These are phyloP conservation scores for Lampropteryx suffumata DNA, from an alignment of 2,888 invertebrate species.

Conservation along the genomic window DNA sequence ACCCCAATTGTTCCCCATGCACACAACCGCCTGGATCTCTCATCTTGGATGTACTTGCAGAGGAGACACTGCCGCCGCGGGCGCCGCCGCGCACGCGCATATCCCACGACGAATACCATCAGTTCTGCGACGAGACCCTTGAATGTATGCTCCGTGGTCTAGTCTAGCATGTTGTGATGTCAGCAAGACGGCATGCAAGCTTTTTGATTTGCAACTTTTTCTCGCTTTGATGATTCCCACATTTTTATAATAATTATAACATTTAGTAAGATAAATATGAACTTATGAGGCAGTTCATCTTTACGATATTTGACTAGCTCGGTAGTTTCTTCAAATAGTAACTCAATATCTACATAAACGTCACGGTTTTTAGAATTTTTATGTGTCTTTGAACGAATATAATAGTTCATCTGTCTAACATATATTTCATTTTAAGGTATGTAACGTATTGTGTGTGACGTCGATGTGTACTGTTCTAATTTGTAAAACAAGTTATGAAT, in stretches of 20 bases:
- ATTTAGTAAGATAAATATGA: too few species aligned
- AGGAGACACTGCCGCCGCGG: slow-evolving; percentile 46
- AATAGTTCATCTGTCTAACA: too few species aligned
- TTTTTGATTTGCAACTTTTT: slow-evolving; percentile 50
- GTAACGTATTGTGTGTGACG: not conserved
- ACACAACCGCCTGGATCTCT: slow-evolving; percentile 35
- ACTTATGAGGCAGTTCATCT: too few species aligned
- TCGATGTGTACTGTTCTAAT: slow-evolving; percentile 2
- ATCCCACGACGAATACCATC: slow-evolving; percentile 90
- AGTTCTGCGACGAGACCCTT: slow-evolving; percentile 90
- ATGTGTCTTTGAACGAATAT: too few species aligned
- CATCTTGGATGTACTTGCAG: slow-evolving; percentile 35
- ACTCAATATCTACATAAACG: too few species aligned
- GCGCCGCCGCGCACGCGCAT: slow-evolving; percentile 80
- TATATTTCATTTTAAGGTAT: too few species aligned
- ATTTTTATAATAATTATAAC: not conserved
- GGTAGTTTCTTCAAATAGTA: too few species aligned
- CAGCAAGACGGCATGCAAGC: slow-evolving; percentile 50
- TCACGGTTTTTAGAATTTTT: too few species aligned
- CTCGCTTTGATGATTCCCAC: slow-evolving; percentile 20
- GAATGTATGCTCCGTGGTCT: slow-evolving; percentile 84
- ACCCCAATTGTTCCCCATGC: slow-evolving; percentile 44
- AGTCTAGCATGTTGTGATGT: slow-evolving; percentile 46
- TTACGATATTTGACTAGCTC: too few species aligned
- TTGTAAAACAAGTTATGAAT: slow-evolving; percentile 14